A percentile compares a stretch with the other conserved stretches of the same genome.
These are phyloP conservation scores for Torymus tubicola DNA, from an alignment of 2,888 invertebrate species.

Conservation along the genomic window DNA sequence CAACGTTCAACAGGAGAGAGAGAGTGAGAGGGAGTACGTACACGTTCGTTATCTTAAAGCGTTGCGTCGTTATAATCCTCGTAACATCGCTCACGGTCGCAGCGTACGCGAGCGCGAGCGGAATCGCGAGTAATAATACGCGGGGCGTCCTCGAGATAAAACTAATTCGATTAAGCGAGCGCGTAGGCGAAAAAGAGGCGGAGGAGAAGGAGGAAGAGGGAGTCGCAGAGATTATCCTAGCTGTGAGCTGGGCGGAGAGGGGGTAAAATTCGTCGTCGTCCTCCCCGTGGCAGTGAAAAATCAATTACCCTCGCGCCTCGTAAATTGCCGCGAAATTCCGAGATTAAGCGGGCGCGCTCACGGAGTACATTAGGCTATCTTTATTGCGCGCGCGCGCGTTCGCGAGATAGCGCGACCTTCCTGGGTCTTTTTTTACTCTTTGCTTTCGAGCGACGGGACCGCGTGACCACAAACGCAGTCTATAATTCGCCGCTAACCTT, in stretches of 20 bases:
- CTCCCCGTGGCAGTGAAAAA: slow-evolving; percentile 35
- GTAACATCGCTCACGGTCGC: slow-evolving; percentile 10
- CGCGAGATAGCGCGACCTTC: background rate
- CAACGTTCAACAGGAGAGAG: background rate
- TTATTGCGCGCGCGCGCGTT: slow-evolving; percentile 38
- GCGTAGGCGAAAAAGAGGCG: too few species aligned
- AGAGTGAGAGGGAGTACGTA: too few species aligned
- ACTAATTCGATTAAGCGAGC: slow-evolving; percentile 47
- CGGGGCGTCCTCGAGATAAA: slow-evolving; percentile 31
- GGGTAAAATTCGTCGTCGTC: slow-evolving; percentile 2
- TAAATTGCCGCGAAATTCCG: slow-evolving; percentile 45
- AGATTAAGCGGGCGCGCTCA: slow-evolving; percentile 45
- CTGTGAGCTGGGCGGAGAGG: background rate
- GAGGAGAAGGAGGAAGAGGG: background rate
- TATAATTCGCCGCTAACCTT: slow-evolving; percentile 46
- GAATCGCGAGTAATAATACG: too few species aligned
- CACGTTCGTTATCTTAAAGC: slow-evolving; percentile 14
- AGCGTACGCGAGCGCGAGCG: background rate
- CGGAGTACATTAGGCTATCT: slow-evolving; percentile 47
- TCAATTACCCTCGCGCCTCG: slow-evolving; percentile 47
- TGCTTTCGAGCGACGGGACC: too few species aligned
- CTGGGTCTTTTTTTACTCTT: background rate
- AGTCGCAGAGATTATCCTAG: background rate
- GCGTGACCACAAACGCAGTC: slow-evolving; percentile 1
- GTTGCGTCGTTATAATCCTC: slow-evolving; percentile 22